phyloP scores from a whole-genome alignment of 2,113 vertebrate genomes.

The Delphinus delphis region DNA sequence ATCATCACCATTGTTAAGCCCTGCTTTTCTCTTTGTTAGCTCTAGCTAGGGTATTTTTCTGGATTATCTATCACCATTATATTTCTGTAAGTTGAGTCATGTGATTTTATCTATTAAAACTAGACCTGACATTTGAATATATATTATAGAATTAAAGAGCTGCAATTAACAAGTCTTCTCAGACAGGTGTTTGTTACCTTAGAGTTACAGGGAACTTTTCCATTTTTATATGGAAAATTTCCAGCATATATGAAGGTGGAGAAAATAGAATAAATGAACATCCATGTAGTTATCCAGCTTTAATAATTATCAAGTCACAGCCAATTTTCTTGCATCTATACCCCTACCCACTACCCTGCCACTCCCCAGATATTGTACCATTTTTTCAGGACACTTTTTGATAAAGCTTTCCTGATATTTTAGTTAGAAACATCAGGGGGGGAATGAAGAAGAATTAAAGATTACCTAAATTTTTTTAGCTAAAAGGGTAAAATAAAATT shows the following conservation, averaged over 20 bases:
- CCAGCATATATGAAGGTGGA: background rate
- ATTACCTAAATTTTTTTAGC: background rate
- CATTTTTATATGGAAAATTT: background rate
- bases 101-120: background rate
- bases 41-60: background rate
- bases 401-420: background rate
- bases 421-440: background rate
- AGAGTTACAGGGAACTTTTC: background rate
- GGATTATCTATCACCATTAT: background rate
- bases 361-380: background rate
- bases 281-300: background rate
- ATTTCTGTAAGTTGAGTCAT: background rate
- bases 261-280: background rate
- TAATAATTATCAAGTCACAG: background rate
- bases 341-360: background rate
- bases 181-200: too few species aligned
- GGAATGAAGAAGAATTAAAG: background rate
- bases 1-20: background rate
- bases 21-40: background rate
- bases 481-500: background rate
- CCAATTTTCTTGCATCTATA: background rate
- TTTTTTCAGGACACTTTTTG: background rate
- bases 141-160: background rate
- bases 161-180: background rate
- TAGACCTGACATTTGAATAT: background rate